Conservation (phyloP, 2,797 vertebrate genomes). For the Macrochelys suwanniensis region DNA sequence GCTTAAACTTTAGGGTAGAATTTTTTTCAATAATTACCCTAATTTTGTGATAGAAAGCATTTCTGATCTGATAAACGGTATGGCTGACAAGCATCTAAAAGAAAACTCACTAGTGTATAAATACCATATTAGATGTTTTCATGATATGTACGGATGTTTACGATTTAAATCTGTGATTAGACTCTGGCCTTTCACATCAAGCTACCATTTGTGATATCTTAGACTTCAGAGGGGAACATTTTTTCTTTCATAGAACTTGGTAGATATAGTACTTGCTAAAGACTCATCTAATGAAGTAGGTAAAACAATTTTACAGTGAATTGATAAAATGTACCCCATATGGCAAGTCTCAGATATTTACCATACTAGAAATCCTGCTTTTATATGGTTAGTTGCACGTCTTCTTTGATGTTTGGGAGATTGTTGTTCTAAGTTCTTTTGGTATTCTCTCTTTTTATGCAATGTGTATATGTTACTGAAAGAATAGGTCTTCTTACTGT, state of each 20-base stretch:
- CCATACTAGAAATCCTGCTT: background rate
- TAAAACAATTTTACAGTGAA: rapidly evolving
- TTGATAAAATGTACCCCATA: background rate
- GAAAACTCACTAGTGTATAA: rapidly evolving
- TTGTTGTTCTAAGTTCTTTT: background rate
- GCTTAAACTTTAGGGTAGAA: background rate
- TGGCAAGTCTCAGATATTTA: background rate
- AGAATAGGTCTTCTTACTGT: background rate
- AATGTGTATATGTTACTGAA: rapidly evolving
- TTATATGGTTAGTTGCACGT: background rate
- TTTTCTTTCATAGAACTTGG: background rate
- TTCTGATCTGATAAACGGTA: background rate
- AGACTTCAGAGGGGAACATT: background rate
- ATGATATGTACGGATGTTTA: background rate
- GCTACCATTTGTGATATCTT: background rate
- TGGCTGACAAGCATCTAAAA: background rate
- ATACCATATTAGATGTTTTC: rapidly evolving
- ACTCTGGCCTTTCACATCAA: background rate
- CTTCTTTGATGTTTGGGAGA: background rate
- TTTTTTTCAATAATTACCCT: background rate
- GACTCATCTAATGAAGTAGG: background rate
- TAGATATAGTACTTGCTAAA: background rate
- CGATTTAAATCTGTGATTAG: background rate
- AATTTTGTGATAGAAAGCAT: background rate
- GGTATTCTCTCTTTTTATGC: background rate